Evolutionary conservation across 2,888 invertebrate species (phyloP), one percentile per base, ranked within the genome.

Genomic region (Ochropleura leucogaster): DNA sequence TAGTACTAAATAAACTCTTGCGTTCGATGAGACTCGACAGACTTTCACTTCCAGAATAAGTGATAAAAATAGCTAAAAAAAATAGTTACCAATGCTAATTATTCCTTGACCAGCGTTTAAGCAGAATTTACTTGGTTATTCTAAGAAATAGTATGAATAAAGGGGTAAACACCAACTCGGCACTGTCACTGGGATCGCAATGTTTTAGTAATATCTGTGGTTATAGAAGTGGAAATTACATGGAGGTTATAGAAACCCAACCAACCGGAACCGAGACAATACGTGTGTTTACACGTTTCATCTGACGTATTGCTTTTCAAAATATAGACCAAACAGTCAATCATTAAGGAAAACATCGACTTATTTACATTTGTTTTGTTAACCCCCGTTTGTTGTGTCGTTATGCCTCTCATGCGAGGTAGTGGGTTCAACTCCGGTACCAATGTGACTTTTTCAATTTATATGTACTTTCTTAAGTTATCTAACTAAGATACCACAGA

Each of bases 301-400:
- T 16, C n/a, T 60, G 47, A 70, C 14, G 57, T 62, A 30, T 60
- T 30, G 4, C 64, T 80, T 57, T 75, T 59, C 79, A 79, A 49
- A 66, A 57, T 65, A 20, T 62, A 46, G 47, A 74, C 9, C 44
- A 59, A 8, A 59, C 16, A 59, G 16, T 40, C 40, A 30, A n/a
- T n/a, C 44, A 67, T 49, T 51, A 53, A 69, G 57, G 57, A 77
- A 77, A 77, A 77, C 12, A 40, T 8, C 30, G 16, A 57, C 7
- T 57, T 30, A 30, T 30, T 40, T 16, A 59, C 30, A 40, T 30
- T 30, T 30, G 30, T 30, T 30, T 30, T 30, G 30, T 30, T 30
- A 30, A 30, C 30, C 30, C 3, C 30, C 30, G 3, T 30, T 30
- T 30, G 30, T 30, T 30, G 30, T 30, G 30, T 30, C 30, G 30